phyloP scores from a whole-genome alignment of 2,888 invertebrate genomes.

The Blastobasis adustella region DNA sequence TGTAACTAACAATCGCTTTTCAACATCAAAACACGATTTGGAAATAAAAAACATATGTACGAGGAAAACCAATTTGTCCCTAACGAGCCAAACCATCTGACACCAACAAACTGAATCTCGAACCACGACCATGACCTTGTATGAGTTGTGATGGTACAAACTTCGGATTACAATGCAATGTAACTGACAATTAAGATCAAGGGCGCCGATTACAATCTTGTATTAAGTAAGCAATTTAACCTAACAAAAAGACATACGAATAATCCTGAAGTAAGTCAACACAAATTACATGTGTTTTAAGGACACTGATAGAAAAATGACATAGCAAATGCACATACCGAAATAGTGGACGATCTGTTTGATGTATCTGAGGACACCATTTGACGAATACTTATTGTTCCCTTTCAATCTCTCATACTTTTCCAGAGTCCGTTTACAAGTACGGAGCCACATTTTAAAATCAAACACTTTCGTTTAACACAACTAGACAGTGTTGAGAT shows the following conservation, averaged over 20 bases:
- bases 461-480: neutral
- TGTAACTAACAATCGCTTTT: too few relatives aligned
- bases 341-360: constrained; percentile 39
- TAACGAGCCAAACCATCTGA: too few relatives aligned
- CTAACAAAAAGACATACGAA: neutral
- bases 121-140: too few relatives aligned
- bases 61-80: too few relatives aligned
- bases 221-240: too few relatives aligned
- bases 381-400: constrained; percentile 22
- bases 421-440: constrained; percentile 30
- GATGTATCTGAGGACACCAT: constrained; percentile 28
- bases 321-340: constrained; percentile 34
- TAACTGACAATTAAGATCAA: constrained; percentile 25
- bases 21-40: too few relatives aligned
- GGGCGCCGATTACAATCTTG: constrained; percentile 15
- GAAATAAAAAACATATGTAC: too few relatives aligned
- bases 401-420: constrained; percentile 27
- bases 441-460: constrained; percentile 34
- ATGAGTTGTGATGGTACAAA: constrained; percentile 6
- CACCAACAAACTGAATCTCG: too few relatives aligned
- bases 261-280: neutral
- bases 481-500: too few relatives aligned
- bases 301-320: too few relatives aligned
- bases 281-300: neutral
- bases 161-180: neutral